phyloP scores from a whole-genome alignment of 2,888 invertebrate genomes.

The Sinohyriopsis cumingii region DNA sequence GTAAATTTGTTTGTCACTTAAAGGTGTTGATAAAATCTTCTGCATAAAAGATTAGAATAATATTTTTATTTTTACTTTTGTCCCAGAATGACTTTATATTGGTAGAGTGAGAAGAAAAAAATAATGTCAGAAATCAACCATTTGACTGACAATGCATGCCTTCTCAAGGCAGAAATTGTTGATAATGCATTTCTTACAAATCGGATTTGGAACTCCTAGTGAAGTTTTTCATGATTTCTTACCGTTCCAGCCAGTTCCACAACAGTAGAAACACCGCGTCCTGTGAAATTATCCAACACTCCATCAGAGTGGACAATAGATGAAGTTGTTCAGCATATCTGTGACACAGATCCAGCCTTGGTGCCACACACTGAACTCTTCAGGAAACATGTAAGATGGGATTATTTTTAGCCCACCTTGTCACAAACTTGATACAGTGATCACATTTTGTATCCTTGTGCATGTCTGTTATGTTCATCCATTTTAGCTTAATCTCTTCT shows the following conservation, averaged over 20 bases:
- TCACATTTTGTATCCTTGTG: too few species aligned
- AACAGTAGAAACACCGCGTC: constrained; percentile 54
- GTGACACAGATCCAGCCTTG: constrained; percentile 86
- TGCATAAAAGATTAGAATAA: too few species aligned
- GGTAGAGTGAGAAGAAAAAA: too few species aligned
- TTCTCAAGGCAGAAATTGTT: not conserved
- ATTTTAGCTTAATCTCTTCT: too few species aligned
- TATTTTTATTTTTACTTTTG: too few species aligned
- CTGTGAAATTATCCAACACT: constrained; percentile 44
- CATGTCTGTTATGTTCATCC: too few species aligned
- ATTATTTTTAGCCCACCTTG: not conserved
- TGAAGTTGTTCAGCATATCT: constrained; percentile 93
- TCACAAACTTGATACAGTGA: too few species aligned
- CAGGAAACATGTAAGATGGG: constrained; percentile 86
- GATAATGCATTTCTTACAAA: not conserved
- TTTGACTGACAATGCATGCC: not conserved
- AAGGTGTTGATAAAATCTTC: too few species aligned
- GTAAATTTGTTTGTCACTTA: too few species aligned
- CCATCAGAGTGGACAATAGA: constrained; percentile 86
- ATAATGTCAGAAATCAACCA: too few species aligned
- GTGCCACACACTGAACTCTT: constrained; percentile 92
- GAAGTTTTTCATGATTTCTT: constrained; percentile 1
- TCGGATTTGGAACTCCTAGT: not conserved
- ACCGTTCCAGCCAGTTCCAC: constrained; percentile 67
- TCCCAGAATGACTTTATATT: too few species aligned